A percentile compares a stretch with the other conserved stretches of the same genome.
Evolutionary conservation across 2,888 invertebrate genomes (phyloP).

Genomic region (Netelia virgata): DNA sequence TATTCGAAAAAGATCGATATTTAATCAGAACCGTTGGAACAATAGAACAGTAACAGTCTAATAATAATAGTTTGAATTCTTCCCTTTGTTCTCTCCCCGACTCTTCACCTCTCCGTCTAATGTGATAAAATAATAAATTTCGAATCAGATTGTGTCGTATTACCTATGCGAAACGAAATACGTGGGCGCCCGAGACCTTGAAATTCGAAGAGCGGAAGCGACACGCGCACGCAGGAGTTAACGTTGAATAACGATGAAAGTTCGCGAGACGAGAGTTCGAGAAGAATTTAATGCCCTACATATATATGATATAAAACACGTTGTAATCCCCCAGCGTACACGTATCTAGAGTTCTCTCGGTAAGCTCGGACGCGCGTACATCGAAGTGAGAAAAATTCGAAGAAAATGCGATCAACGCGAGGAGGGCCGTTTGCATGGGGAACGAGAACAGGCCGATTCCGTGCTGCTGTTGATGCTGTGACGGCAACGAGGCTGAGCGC

Average conservation of each 20-base stretch:
- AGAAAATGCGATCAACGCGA: slow-evolving; percentile 31
- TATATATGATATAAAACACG: slow-evolving; percentile 27
- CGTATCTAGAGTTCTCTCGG: slow-evolving; percentile 25
- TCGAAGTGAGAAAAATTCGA: slow-evolving; percentile 23
- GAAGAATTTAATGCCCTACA: slow-evolving; percentile 40
- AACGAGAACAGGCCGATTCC: slow-evolving; percentile 11
- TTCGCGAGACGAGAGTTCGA: slow-evolving; percentile 8
- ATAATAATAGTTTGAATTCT: no score
- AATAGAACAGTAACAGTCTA: no score
- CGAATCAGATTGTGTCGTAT: not conserved
- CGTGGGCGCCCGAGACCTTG: slow-evolving; percentile 34
- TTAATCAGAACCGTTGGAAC: no score
- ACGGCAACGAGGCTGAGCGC: slow-evolving; percentile 6
- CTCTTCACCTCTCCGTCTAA: no score
- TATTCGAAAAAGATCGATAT: no score
- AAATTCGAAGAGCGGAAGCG: slow-evolving; percentile 27
- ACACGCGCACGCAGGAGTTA: not conserved
- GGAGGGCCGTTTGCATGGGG: slow-evolving; percentile 46
- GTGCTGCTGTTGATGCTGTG: slow-evolving; percentile 19
- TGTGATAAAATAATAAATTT: not conserved
- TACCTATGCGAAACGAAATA: not conserved
- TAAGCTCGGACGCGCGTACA: slow-evolving; percentile 32
- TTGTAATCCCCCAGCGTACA: slow-evolving; percentile 37
- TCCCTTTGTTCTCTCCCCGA: no score
- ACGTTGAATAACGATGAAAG: slow-evolving; percentile 34